Percentiles rank a stretch among this genome's conserved stretches.
Conservation (phyloP, 2,888 invertebrate genomes). For the Macrophya annulata region DNA sequence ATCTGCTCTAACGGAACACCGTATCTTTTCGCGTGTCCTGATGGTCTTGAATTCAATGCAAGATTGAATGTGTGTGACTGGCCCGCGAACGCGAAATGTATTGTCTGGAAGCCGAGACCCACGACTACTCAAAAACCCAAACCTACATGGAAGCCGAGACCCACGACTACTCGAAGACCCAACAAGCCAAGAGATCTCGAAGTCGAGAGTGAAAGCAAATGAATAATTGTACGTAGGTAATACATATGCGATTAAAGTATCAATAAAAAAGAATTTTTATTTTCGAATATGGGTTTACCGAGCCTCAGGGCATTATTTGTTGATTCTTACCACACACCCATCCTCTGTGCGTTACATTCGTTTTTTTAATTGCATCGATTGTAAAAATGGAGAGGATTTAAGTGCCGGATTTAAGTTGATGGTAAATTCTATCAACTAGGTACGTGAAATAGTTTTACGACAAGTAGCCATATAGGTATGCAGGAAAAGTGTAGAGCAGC, state of each 20-base stretch:
- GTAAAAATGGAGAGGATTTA: neutral
- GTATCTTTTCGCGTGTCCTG: conserved; percentile 67
- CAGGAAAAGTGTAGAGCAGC: neutral
- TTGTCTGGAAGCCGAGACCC: neutral
- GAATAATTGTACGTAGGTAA: neutral
- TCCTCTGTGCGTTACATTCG: neutral
- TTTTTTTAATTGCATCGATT: neutral
- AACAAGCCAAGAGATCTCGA: neutral
- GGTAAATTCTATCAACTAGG: neutral
- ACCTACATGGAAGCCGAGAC: neutral
- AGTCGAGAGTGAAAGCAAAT: neutral
- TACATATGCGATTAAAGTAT: no score
- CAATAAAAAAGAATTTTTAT: neutral
- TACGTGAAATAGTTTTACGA: conserved; percentile 7
- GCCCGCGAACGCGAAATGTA: conserved; percentile 57
- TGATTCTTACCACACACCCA: neutral
- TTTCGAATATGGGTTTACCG: neutral
- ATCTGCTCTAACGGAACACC: conserved; percentile 65
- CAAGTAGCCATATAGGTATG: conserved; percentile 10
- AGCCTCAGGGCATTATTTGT: neutral
- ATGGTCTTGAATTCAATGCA: conserved; percentile 69
- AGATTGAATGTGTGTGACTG: conserved; percentile 68
- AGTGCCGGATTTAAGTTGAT: neutral
- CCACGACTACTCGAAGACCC: neutral
- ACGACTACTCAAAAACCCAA: neutral